Evolutionary conservation across 1,140 invertebrate species (phyloP).

Genomic region (Cyclargus thomasi): DNA sequence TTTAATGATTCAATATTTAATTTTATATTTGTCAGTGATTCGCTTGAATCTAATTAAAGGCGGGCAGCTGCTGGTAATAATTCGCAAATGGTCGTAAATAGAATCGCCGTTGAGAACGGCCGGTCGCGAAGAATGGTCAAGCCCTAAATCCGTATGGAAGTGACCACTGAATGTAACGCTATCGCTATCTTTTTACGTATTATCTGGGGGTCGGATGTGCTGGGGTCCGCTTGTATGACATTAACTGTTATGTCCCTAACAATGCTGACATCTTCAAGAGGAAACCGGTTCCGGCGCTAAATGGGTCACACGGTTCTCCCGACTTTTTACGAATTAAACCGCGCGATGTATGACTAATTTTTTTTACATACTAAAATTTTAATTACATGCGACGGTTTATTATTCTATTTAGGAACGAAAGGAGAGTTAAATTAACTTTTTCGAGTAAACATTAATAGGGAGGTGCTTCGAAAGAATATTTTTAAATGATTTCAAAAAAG

Average conservation of each 20-base stretch:
- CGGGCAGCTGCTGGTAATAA: slow-evolving; percentile 34
- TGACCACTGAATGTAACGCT: slow-evolving; percentile 57
- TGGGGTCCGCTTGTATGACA: slow-evolving; percentile 53
- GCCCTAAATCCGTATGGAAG: slow-evolving; percentile 57
- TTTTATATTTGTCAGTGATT: background rate
- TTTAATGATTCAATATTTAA: background rate
- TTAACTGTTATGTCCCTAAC: slow-evolving; percentile 64
- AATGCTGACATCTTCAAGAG: slow-evolving; percentile 65
- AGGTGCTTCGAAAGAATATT: no score
- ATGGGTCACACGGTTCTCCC: slow-evolving; percentile 72
- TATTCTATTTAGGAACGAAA: background rate
- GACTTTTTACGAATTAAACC: slow-evolving; percentile 53
- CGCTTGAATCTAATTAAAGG: slow-evolving; percentile 14
- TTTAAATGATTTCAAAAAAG: no score
- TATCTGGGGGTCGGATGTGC: slow-evolving; percentile 57
- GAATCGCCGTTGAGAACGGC: slow-evolving; percentile 56
- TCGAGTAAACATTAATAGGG: background rate
- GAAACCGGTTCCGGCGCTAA: slow-evolving; percentile 69
- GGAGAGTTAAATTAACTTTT: background rate
- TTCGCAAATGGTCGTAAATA: slow-evolving; percentile 44
- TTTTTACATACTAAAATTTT: slow-evolving; percentile 8
- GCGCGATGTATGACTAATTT: slow-evolving; percentile 27
- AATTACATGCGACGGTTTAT: slow-evolving; percentile 5
- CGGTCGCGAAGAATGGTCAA: slow-evolving; percentile 67
- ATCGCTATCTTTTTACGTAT: slow-evolving; percentile 66